Base-by-base conservation (phyloP, 2,888 invertebrate genomes). In the Papilio protenor region DNA sequence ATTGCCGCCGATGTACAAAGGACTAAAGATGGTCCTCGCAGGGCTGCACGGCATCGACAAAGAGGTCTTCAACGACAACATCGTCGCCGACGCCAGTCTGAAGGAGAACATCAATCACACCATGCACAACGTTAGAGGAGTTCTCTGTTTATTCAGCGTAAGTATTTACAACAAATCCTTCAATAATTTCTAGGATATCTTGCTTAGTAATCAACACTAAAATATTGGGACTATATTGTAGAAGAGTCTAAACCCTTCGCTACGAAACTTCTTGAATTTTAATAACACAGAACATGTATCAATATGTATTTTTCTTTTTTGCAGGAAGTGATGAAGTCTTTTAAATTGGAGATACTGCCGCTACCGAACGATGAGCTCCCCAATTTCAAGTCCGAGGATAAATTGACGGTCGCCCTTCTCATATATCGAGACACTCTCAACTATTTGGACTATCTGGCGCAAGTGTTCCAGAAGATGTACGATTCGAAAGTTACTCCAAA, bases 11-110 rank as follows among this genome's bases (percentile, higher is more conserved):
- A 95, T 96, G 86, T 97, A 96, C 91, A 95, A 96, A 84, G 95
- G 95, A 81, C 91, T 97, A 87, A 97, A 97, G 90, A 96, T 95
- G 92, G 95, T 96, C 80, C 97, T 97, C 1, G 97, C 97, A 10
- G 96, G 96, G 47, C 87, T 97, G 78, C 96, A 97, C 84, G 96
- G 96, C 84, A 95, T 97, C 89, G 96, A 96, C 82, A 95, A 96
- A 81, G 93, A 96, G 33, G 94, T 96, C 70, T 84, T 94, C 75
- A 90, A 90, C 27, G 86, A 92, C 84, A 93, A 88, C 73, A 86
- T 90, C 77, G 81, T 83, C 73, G 80, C 86, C 16, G 91, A 92
- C 64, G 88, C 80, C 52, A 80, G 80, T 74, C 76, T 94, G 73
- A 89, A 89, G 80, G 87, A 91, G 18, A 92, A 96, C 79, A 96